phyloP scores from a whole-genome alignment of 2,888 invertebrate species.

The Eutolmus rufibarbis region DNA sequence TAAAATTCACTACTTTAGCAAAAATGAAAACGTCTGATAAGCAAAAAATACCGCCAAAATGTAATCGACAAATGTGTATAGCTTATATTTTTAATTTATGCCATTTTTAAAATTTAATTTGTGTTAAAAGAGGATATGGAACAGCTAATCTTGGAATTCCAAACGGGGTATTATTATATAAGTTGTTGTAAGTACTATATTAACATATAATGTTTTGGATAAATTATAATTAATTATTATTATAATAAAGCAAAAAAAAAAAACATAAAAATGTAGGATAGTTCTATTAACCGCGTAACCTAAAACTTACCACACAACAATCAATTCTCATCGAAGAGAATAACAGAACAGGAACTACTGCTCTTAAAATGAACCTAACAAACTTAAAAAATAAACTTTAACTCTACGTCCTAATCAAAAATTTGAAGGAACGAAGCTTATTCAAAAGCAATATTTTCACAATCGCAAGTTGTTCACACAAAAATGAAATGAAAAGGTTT shows the following conservation, averaged over 20 bases:
- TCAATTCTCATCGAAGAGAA: neutral
- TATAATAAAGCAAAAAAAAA: neutral
- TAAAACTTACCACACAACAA: neutral
- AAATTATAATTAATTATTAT: no score
- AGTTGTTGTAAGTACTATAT: neutral
- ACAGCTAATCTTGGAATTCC: neutral
- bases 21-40: no score
- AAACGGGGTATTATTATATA: neutral
- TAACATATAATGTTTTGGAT: neutral
- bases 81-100: neutral
- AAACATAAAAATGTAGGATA: neutral
- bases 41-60: no score
- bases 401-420: neutral
- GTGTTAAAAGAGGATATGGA: neutral
- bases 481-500: neutral
- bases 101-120: neutral
- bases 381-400: neutral
- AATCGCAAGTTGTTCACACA: neutral
- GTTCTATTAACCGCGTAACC: neutral
- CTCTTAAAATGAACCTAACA: neutral
- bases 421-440: neutral
- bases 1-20: no score
- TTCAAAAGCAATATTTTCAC: neutral
- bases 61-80: no score
- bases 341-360: neutral